phyloP scores from a whole-genome alignment of 2,888 invertebrate species.

The Sycophila texana region DNA sequence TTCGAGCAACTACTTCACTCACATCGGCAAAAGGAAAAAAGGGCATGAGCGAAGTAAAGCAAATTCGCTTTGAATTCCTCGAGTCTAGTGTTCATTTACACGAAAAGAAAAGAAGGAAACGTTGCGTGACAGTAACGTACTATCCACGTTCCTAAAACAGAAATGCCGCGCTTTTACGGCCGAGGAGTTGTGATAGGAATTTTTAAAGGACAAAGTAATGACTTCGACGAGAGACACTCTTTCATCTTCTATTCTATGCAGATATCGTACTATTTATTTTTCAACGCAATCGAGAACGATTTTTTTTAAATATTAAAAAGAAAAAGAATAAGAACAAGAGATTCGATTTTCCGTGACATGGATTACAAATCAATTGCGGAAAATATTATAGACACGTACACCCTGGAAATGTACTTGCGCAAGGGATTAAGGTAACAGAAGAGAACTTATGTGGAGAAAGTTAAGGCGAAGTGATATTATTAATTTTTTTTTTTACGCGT shows the following conservation, averaged over 20 bases:
- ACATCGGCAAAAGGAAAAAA: no score
- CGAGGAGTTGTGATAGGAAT: neutral
- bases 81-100: slow-evolving; percentile 6
- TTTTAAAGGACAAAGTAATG: neutral
- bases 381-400: slow-evolving; percentile 17
- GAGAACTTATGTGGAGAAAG: slow-evolving; percentile 26
- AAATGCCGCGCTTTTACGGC: slow-evolving; percentile 3
- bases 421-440: slow-evolving; percentile 40
- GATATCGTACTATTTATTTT: neutral
- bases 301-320: neutral
- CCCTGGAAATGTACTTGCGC: slow-evolving; percentile 37
- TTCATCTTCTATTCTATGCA: no score
- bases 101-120: slow-evolving; percentile 15
- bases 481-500: no score
- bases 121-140: slow-evolving; percentile 23
- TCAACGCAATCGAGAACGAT: slow-evolving; percentile 3
- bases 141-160: slow-evolving; percentile 37
- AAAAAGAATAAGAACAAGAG: neutral
- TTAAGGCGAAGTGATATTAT: no score
- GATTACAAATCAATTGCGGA: slow-evolving; percentile 1
- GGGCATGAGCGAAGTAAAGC: neutral
- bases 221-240: no score
- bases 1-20: no score
- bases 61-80: neutral
- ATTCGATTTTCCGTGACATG: slow-evolving; percentile 7